Evolutionary conservation across 2,888 invertebrate genomes (phyloP).

Genomic region (Drosophila barbarae): DNA sequence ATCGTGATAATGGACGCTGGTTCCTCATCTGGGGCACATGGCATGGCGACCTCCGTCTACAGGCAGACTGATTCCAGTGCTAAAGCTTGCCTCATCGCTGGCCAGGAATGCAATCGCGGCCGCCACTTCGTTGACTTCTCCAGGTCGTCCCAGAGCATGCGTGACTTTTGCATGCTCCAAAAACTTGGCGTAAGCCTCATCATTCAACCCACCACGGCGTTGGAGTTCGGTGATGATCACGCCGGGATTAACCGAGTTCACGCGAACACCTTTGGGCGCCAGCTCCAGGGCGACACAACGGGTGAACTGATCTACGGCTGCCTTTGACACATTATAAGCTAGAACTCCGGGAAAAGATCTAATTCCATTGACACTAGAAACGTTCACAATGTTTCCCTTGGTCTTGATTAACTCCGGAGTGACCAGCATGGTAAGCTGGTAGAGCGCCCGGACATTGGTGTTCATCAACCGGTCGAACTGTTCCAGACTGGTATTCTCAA

Average conservation of each 20-base stretch:
- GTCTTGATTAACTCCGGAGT: conserved; percentile 90
- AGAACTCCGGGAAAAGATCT: conserved; percentile 93
- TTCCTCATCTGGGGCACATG: conserved; percentile 91
- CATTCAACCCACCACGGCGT: conserved; percentile 89
- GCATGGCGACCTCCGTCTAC: conserved; percentile 97
- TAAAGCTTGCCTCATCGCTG: conserved; percentile 91
- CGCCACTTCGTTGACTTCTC: conserved; percentile 92
- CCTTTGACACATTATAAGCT: conserved; percentile 95
- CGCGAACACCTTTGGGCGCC: conserved; percentile 89
- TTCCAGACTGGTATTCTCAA: conserved; percentile 90
- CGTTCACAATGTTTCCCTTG: conserved; percentile 94
- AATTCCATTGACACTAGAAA: conserved; percentile 95
- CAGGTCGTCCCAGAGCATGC: conserved; percentile 94
- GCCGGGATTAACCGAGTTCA: conserved; percentile 94
- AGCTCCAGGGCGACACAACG: conserved; percentile 93
- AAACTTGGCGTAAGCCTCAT: conserved; percentile 90
- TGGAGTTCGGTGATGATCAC: conserved; percentile 94
- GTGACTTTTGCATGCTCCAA: conserved; percentile 91
- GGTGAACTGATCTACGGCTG: conserved; percentile 96
- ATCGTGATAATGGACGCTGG: neutral
- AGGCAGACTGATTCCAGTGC: conserved; percentile 92
- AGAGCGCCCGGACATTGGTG: conserved; percentile 90
- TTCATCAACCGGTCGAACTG: conserved; percentile 95
- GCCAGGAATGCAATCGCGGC: conserved; percentile 94
- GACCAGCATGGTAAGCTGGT: conserved; percentile 90